These are phyloP conservation scores for Pyrgus malvae DNA, from an alignment of 2,888 invertebrate species.

Conservation along the genomic window DNA sequence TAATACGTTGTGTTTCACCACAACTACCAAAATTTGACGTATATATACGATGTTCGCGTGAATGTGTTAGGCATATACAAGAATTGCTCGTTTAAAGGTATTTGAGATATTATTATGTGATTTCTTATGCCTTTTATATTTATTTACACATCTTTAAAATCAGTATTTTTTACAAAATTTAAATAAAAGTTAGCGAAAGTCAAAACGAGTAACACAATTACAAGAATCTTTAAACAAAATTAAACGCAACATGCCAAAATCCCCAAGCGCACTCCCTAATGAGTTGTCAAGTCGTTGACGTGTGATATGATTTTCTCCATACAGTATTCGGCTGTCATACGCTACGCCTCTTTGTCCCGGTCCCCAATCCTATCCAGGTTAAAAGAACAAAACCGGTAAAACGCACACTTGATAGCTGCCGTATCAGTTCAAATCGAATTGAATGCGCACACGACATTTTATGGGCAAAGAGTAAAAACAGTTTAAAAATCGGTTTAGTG, in stretches of 20 bases:
- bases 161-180: too few species aligned
- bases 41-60: too few species aligned
- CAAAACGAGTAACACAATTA: background rate
- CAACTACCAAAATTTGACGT: too few species aligned
- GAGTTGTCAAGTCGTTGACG: background rate
- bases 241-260: background rate
- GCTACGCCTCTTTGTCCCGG: conserved; percentile 8
- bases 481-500: too few species aligned
- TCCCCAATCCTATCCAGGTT: conserved; percentile 21
- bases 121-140: too few species aligned
- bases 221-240: background rate
- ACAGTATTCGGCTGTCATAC: conserved; percentile 3
- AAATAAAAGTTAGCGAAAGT: background rate
- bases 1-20: too few species aligned
- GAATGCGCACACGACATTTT: conserved; percentile 44
- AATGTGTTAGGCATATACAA: too few species aligned
- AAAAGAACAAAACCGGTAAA: conserved; percentile 38
- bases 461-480: conserved; percentile 48
- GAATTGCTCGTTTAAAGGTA: too few species aligned
- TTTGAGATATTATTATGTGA: too few species aligned
- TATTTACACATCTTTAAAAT: too few species aligned
- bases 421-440: conserved; percentile 58
- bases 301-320: conserved; percentile 2
- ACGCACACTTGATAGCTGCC: conserved; percentile 39
- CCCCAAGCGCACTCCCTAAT: background rate